Base-by-base conservation (phyloP, 2,888 invertebrate genomes). In the Escarpia spicata region DNA sequence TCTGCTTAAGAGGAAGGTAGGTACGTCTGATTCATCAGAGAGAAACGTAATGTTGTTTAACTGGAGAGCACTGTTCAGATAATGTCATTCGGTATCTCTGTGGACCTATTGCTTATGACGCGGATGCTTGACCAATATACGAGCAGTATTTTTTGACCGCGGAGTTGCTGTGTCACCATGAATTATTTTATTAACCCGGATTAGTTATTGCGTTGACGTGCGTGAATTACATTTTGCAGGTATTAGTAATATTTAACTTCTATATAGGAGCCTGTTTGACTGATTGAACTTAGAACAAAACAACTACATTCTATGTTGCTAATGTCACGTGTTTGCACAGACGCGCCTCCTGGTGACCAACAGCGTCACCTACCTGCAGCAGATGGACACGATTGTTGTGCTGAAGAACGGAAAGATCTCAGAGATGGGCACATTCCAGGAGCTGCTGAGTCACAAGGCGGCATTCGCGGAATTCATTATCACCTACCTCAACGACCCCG, bases 271-370 rank as follows among this genome's bases (percentile, higher is more conserved):
- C 37, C 37, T 37, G 37, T 37, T 37, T 37, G 37, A 37, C 37
- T 37, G 37, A 37, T 37, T 37, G 37, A 37, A 37, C 37, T 37
- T 37, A 37, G 15, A 52, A 52, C 52, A 15, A 52, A 52, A 52
- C 52, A 52, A 9, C 4, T 52, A 52, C 19, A 26, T 75, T 75
- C 26, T 75, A 75, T 75, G 26, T 75, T n/a, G 52, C 52, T 52
- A 15, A 9, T 52, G 75, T 75, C 19, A 75, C 75, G 75, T 75
- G 75, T 75, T 75, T 26, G 26, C 19, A 26, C 1, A 93, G 93
- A 93, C 93, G 4, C 93, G 93, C 19, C 52, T 93, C 44, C 44
- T 93, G 31, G 93, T 93, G 31, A 93, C 93, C n/a, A 93, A 93
- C 90, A 90, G 75, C 43, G 26, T 93, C 31, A 44, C 44, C 31